Evolutionary conservation across 2,797 vertebrate genomes (phyloP).

Genomic region (Steatocranus sp.): DNA sequence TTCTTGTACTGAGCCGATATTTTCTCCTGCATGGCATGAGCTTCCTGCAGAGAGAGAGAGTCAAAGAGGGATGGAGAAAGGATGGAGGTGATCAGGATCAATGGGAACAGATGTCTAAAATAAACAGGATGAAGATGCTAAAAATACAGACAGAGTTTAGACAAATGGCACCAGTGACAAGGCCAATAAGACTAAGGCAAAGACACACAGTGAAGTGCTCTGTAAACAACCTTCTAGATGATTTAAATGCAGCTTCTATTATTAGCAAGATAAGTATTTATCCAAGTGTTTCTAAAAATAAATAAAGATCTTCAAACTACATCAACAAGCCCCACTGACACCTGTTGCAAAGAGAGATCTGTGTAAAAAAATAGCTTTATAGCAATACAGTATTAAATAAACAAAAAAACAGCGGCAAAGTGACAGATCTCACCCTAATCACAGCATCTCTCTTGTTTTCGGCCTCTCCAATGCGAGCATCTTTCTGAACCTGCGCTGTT

Average conservation of each 20-base stretch:
- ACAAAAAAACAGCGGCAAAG: fast-evolving
- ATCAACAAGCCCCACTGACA: fast-evolving
- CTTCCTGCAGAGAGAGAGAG: constrained; percentile 72
- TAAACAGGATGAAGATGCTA: not conserved
- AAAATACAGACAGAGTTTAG: not conserved
- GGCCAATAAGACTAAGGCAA: fast-evolving
- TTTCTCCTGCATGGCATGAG: constrained; percentile 86
- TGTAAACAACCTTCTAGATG: not conserved
- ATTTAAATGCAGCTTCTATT: not conserved
- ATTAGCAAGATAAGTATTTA: fast-evolving
- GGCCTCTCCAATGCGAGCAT: constrained; percentile 89
- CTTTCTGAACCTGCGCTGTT: constrained; percentile 91
- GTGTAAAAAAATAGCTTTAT: fast-evolving
- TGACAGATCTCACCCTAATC: constrained; percentile 78
- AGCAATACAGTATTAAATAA: fast-evolving
- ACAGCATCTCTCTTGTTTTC: constrained; percentile 88
- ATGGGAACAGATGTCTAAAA: not conserved
- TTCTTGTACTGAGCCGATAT: constrained; percentile 87
- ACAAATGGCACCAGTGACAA: not conserved
- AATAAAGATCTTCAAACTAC: not conserved
- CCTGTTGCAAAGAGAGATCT: not conserved
- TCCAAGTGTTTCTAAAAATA: not conserved
- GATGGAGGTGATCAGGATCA: not conserved
- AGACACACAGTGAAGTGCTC: not conserved
- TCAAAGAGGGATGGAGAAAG: not conserved